Percentiles rank a stretch among this genome's conserved stretches.
phyloP scores from a whole-genome alignment of 2,888 invertebrate genomes.

The Drosophila anomalata region DNA sequence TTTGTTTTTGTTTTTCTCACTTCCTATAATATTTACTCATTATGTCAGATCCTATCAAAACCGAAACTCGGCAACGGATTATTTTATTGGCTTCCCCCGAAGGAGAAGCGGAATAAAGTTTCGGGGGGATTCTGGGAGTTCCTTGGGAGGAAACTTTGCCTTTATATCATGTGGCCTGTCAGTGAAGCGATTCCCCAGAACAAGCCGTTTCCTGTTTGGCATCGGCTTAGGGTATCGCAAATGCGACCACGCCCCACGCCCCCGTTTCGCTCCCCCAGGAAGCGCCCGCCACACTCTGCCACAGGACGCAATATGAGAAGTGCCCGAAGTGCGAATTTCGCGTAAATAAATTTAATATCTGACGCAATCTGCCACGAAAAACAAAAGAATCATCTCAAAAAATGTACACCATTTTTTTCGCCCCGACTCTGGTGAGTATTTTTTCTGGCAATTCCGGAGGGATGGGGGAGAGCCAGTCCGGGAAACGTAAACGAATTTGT shows the following conservation, averaged over 20 bases:
- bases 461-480: constrained; percentile 7
- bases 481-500: constrained; percentile 59
- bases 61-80: constrained; percentile 6
- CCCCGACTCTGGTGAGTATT: background rate
- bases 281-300: background rate
- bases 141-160: constrained; percentile 11
- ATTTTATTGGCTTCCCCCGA: constrained; percentile 3
- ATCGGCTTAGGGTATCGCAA: constrained; percentile 16
- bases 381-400: constrained; percentile 2
- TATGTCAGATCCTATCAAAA: constrained; percentile 29
- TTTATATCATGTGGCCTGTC: constrained; percentile 37
- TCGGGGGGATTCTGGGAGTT: constrained; percentile 2
- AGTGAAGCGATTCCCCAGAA: constrained; percentile 8
- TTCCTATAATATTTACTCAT: constrained; percentile 21
- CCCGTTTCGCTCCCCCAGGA: background rate
- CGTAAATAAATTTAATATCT: constrained; percentile 73
- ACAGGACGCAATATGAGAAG: constrained; percentile 32
- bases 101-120: constrained; percentile 1
- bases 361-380: constrained; percentile 67
- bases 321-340: constrained; percentile 55
- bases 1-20: background rate
- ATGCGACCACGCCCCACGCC: constrained; percentile 5
- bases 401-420: constrained; percentile 6
- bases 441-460: background rate
- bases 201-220: constrained; percentile 14